These are phyloP conservation scores for Daphoenositta chrysoptera DNA, from an alignment of 2,113 vertebrate species.

Conservation along the genomic window DNA sequence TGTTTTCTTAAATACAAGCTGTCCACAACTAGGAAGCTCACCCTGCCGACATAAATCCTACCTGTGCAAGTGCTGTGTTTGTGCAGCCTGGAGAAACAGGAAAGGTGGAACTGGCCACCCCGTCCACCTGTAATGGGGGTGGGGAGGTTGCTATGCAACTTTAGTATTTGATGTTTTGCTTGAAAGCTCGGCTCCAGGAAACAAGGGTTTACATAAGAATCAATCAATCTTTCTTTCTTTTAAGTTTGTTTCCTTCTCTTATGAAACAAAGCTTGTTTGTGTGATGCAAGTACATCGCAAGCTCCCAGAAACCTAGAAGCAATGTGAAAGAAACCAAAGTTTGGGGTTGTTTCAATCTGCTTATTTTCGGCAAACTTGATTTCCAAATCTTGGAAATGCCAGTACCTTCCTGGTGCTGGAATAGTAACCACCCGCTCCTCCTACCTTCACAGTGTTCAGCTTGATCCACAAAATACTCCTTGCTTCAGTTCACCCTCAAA, in stretches of 20 bases:
- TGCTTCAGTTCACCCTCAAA: not conserved
- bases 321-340: not conserved
- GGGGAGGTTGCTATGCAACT: conserved; percentile 48
- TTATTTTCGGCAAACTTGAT: not conserved
- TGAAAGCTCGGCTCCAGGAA: conserved; percentile 53
- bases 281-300: not conserved
- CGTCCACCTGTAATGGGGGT: not conserved
- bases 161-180: conserved; percentile 25
- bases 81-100: conserved; percentile 37
- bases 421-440: not conserved
- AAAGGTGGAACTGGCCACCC: conserved; percentile 17
- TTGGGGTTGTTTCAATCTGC: not conserved
- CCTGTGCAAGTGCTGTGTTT: not conserved
- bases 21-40: not conserved
- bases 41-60: not conserved
- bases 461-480: not conserved
- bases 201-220: conserved; percentile 15
- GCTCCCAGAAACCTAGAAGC: not conserved
- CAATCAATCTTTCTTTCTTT: conserved; percentile 3
- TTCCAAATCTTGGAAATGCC: not conserved
- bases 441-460: not conserved
- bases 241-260: not conserved
- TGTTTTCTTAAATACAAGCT: not conserved
- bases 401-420: not conserved
- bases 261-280: not conserved